Base-by-base conservation (phyloP, 2,888 invertebrate species). In the Drosophila birchii region DNA sequence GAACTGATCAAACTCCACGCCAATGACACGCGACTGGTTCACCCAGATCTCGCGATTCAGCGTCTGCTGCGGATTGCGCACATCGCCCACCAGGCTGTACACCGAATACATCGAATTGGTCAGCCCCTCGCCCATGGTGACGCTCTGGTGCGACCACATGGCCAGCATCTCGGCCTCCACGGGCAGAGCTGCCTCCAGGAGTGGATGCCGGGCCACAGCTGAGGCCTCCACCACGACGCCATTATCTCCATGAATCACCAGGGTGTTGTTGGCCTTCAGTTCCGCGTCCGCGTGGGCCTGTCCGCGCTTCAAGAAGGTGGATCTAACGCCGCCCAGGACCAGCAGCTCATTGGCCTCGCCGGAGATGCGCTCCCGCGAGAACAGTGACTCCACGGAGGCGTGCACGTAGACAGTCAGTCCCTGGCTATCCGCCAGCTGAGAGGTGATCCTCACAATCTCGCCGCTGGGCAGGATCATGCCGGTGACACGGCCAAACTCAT, bases 1-100 rank as follows among this genome's bases (percentile, higher is more conserved):
- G 74, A 96, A 96, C 91, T 98, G 97, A 91, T 99, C 98, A 90
- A 98, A 98, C 92, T 98, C 98, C 56, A 98, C 96, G 18, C 97
- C 97, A 39, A 99, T 94, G 0, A 98, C 95, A 85, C 97, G 95
- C 7, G 97, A 96, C 77, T 97, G 96, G 91, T 99, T 99, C 7
- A 98, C 97, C 96, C 97, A 95, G 80, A 96, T 96, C 91, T 96
- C 96, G 18, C 96, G 94, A 87, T 96, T 96, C 3, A 97, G 93
- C 1, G 96, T 97, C 92, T 97, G 97, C 86, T 97, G 96, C 0
- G 96, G 95, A 90, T 96, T 96, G 74, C 97, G 94, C 1, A 97
- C 97, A 90, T 97, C 97, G 5, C 97, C 97, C 0, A 97, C 96
- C 47, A 97, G 93, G 79, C 95, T 96, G 90, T 97, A 97, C 0